Conservation (phyloP, 2,797 vertebrate genomes). For the Zenarchopterus dispar region DNA sequence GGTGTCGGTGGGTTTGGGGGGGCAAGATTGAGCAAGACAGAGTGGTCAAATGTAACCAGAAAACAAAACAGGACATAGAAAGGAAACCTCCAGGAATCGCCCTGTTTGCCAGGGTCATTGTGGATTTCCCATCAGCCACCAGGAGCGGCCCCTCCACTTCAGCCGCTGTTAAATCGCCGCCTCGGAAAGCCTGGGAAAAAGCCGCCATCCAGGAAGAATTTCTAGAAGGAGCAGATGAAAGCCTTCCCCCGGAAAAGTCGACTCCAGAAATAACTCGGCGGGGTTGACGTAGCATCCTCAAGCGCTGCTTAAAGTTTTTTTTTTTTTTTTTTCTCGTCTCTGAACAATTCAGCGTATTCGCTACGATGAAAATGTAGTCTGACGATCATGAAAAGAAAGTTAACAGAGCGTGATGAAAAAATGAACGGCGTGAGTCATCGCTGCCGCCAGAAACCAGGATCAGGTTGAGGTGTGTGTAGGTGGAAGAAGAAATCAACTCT, state of each 20-base stretch:
- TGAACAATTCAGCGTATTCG: not conserved
- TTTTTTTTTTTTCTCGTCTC: not conserved
- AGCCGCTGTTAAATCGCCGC: constrained; percentile 58
- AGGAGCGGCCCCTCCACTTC: constrained; percentile 65
- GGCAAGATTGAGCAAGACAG: not conserved
- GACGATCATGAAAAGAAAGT: not conserved
- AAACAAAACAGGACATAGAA: constrained; percentile 48
- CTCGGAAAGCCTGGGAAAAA: constrained; percentile 70
- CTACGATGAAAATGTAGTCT: constrained; percentile 17
- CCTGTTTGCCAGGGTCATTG: constrained; percentile 69
- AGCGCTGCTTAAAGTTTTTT: no score
- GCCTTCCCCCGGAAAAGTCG: constrained; percentile 18
- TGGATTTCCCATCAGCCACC: constrained; percentile 53
- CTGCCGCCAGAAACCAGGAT: constrained; percentile 38
- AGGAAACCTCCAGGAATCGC: constrained; percentile 45
- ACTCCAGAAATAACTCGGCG: constrained; percentile 27
- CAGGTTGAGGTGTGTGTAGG: constrained; percentile 46
- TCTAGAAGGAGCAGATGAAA: constrained; percentile 33
- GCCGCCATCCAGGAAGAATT: constrained; percentile 34
- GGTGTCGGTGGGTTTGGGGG: no score
- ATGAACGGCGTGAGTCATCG: constrained; percentile 40
- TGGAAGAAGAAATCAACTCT: constrained; percentile 39
- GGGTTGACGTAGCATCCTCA: not conserved
- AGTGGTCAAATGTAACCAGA: constrained; percentile 43
- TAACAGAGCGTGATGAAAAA: constrained; percentile 20